Percentiles rank a stretch among this genome's conserved stretches.
These are phyloP conservation scores for Tachycineta bicolor DNA, from an alignment of 2,113 vertebrate species.

Conservation along the genomic window DNA sequence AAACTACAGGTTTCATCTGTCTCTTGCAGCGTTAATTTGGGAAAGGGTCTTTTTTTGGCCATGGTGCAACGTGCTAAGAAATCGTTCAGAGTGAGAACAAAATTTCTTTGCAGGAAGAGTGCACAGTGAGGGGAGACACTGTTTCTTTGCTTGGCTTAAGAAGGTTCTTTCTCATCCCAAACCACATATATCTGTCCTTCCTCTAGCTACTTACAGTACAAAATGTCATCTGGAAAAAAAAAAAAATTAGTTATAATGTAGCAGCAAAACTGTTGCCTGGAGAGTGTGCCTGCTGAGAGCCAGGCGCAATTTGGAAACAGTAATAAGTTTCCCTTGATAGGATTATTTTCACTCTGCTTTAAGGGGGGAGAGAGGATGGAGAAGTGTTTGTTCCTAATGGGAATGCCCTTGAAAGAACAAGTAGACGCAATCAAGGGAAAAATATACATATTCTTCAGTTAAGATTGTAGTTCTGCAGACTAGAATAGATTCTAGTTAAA, in stretches of 20 bases:
- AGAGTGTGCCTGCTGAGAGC: constrained; percentile 68
- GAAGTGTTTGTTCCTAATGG: constrained; percentile 63
- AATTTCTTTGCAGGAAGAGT: constrained; percentile 25
- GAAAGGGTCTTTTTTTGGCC: background rate
- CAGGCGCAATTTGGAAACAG: constrained; percentile 70
- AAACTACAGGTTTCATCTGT: background rate
- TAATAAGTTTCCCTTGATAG: constrained; percentile 74
- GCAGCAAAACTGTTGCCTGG: constrained; percentile 63
- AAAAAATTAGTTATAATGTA: constrained; percentile 66
- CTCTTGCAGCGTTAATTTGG: constrained; percentile 9
- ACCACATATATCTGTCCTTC: constrained; percentile 35
- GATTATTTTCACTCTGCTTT: constrained; percentile 73
- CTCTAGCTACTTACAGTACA: constrained; percentile 29
- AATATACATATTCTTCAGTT: constrained; percentile 60
- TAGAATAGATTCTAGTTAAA: constrained; percentile 42
- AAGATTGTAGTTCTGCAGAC: constrained; percentile 30
- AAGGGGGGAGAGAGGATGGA: constrained; percentile 58
- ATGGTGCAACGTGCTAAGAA: background rate
- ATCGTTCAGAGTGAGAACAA: background rate
- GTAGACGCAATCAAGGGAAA: constrained; percentile 59
- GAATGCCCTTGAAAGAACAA: constrained; percentile 70
- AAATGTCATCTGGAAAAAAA: constrained; percentile 55
- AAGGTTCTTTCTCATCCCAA: background rate
- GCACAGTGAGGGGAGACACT: background rate
- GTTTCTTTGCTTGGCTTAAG: background rate